Base-by-base conservation (phyloP, 2,888 invertebrate genomes). In the Automeris io region DNA sequence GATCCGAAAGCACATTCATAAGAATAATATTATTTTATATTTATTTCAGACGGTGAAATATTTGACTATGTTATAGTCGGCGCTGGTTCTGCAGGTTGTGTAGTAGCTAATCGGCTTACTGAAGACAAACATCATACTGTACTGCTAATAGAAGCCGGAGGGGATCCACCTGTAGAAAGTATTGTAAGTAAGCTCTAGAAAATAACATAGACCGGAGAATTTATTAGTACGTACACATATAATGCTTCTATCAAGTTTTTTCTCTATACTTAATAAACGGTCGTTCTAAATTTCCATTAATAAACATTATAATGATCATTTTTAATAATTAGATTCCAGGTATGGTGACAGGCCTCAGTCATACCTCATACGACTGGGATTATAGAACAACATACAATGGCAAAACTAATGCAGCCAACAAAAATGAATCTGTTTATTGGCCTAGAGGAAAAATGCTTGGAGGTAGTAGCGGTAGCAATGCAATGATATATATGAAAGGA, bases 341-440 rank as follows among this genome's bases (percentile, higher is more conserved):
- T 4, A 26, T 65, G 7, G 42, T 53, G n/a, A 39, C 19, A 13
- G 13, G 22, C 0, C 22, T 71, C n/a, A 52, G 18, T 11, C 25
- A 90, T 53, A 80, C 64, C 5, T 39, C 49, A 58, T 74, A 94
- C 39, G 95, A 95, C 65, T 96, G 95, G 95, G 89, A 92, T 59
- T 96, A 95, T 67, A 91, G 91, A 65, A 93, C 93, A 0, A 92
- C 93, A 55, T 92, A 93, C 0, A 91, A 93, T 61, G 91, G 91
- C 18, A 89, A 86, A 32, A 88, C 90, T 0, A 93, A 93, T 63
- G 76, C 92, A 56, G 94, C 92, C 88, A 76, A 73, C 25, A 52
- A 61, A 40, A 59, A 66, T 33, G 57, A 64, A 37, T 45, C 63
- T 32, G 65, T 75, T 5, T 49, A 47, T 2, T 90, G 90, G 90